Evolutionary conservation across 2,888 invertebrate genomes (phyloP).

Genomic region (Nephrotoma guestfalica): DNA sequence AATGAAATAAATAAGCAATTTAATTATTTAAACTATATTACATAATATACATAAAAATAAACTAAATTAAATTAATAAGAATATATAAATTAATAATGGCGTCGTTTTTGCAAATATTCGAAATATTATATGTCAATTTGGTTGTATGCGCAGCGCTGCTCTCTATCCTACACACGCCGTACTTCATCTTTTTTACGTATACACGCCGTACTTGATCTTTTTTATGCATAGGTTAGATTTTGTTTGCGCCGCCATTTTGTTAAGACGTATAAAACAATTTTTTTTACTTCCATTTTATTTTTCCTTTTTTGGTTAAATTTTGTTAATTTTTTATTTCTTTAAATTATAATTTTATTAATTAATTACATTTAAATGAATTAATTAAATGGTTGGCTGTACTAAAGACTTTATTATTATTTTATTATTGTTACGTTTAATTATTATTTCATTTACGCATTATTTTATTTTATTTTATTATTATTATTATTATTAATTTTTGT

Average conservation of each 20-base stretch:
- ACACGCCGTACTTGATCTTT: background rate
- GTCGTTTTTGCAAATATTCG: background rate
- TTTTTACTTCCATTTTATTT: background rate
- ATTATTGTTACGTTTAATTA: background rate
- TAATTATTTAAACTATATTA: background rate
- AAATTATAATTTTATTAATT: background rate
- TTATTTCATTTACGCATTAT: background rate
- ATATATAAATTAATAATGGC: background rate
- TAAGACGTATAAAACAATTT: background rate
- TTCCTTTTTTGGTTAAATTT: background rate
- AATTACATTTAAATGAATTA: background rate
- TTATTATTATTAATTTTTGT: background rate
- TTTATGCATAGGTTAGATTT: background rate
- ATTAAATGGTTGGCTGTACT: conserved; percentile 2
- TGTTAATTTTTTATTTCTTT: background rate
- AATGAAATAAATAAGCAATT: background rate
- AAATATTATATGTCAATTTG: background rate
- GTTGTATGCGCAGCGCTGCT: background rate
- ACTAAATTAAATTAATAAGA: background rate
- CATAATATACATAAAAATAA: background rate
- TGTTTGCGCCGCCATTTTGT: background rate
- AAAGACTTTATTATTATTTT: background rate
- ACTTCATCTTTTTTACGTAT: background rate
- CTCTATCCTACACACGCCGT: background rate
- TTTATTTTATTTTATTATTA: background rate